A percentile compares a stretch with the other conserved stretches of the same genome.
Evolutionary conservation across 2,888 invertebrate species (phyloP).

Genomic region (Dryobotodes eremita): DNA sequence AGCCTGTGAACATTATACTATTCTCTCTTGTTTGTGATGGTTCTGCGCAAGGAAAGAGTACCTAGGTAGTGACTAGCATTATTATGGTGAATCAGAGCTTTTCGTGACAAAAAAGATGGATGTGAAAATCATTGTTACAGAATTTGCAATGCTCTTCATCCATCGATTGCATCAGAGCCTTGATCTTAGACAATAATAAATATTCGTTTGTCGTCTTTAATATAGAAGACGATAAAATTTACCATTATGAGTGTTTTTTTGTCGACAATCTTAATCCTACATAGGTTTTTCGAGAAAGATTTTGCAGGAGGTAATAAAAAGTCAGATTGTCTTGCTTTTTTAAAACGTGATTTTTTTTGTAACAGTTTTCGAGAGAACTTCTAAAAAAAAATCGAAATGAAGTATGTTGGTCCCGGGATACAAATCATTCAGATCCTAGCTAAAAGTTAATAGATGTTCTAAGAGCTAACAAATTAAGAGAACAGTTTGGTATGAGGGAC

Average conservation of each 20-base stretch:
- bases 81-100: background rate
- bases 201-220: background rate
- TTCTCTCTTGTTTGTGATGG: background rate
- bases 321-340: background rate
- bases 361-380: slow-evolving; percentile 3
- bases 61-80: background rate
- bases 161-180: background rate
- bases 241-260: too few species aligned
- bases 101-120: background rate
- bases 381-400: slow-evolving; percentile 17
- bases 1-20: background rate
- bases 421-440: slow-evolving; percentile 26
- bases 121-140: background rate
- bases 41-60: background rate
- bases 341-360: background rate
- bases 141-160: background rate
- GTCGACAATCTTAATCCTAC: background rate
- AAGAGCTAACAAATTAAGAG: slow-evolving; percentile 15
- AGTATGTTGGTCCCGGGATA: slow-evolving; percentile 46
- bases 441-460: slow-evolving; percentile 23
- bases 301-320: background rate
- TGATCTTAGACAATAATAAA: background rate
- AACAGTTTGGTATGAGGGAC: background rate
- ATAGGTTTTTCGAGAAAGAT: background rate
- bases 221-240: background rate